Base-by-base conservation (phyloP, 92 coral and sea anemone species). In the Zoanthus solanderi region DNA sequence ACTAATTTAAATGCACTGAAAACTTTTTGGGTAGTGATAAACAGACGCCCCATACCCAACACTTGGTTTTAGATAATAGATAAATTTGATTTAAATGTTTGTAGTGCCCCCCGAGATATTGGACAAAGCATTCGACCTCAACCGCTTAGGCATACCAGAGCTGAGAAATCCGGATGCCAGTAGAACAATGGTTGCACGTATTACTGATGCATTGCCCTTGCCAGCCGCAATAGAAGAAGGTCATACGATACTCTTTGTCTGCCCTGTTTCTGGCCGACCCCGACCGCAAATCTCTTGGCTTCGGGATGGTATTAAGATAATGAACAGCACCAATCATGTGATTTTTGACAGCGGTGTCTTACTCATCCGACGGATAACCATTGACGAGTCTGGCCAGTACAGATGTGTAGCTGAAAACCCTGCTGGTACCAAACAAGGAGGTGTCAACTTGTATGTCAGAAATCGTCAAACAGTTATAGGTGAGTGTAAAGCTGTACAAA, bases 101-200 rank as follows among this genome's bases (percentile, higher is more conserved):
- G 13, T 79, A 94, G 98, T 93, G 44, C 98, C 95, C 2, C 98
- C 98, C 0, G 89, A 86, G 72, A 94, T 94, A 78, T 79, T 94
- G 63, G 90, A 94, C 72, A 94, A 88, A 54, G 91, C 90, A 65
- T 94, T 94, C 45, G 84, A 87, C 44, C 88, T 93, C 47, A 75
- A 87, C 45, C 67, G 72, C 68, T 44, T 89, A 61, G 85, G 88
- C 30, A 69, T 91, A 17, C 63, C 89, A 16, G 73, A 83, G 53
- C 78, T 91, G 5, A 65, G 75, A 13, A 53, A 88, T 61, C 84
- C 88, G 7, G 91, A 87, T 7, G 88, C 90, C 46, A 87, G 89
- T 47, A 84, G 88, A 46, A 89, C 94, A 79, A 90, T 94, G 14
- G 86, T 85, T 18, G 89, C 91, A 8, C 85, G 58, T 17, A 85